phyloP scores from a whole-genome alignment of 2,888 invertebrate species.

The Diadegma fenestrale region DNA sequence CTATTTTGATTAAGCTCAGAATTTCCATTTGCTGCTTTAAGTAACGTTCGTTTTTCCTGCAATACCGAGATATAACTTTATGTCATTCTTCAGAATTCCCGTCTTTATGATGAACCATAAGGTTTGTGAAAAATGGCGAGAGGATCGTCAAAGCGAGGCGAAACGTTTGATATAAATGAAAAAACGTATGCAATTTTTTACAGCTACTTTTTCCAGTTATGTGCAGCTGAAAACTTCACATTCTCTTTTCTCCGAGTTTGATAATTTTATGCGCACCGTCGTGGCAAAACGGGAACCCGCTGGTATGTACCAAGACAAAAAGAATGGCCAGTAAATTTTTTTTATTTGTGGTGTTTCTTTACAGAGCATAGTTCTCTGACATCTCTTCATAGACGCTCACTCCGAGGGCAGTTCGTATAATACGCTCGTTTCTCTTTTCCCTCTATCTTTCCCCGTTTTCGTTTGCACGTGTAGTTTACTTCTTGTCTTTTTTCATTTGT shows the following conservation, averaged over 20 bases:
- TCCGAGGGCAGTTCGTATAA: constrained; percentile 47
- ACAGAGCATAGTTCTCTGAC: constrained; percentile 20
- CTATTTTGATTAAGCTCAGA: background rate
- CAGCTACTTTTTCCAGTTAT: constrained; percentile 40
- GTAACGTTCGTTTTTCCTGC: background rate
- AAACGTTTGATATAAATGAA: background rate
- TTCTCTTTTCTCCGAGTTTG: constrained; percentile 60
- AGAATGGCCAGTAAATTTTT: constrained; percentile 39
- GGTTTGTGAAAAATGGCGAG: constrained; percentile 4
- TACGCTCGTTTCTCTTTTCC: constrained; percentile 52
- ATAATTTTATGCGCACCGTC: constrained; percentile 71
- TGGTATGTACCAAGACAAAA: constrained; percentile 4
- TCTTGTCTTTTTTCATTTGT: constrained; percentile 41
- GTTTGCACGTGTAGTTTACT: constrained; percentile 13
- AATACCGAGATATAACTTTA: background rate
- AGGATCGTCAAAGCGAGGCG: background rate
- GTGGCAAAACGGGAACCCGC: constrained; percentile 53
- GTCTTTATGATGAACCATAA: background rate
- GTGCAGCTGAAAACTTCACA: constrained; percentile 41
- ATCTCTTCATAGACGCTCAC: constrained; percentile 36
- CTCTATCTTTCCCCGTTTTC: constrained; percentile 42
- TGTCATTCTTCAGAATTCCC: background rate
- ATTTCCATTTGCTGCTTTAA: background rate
- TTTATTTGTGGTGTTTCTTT: constrained; percentile 31
- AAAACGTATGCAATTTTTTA: constrained; percentile 23